These are phyloP conservation scores for Oscheius sp. DNA, from an alignment of 2,888 invertebrate species.

Conservation along the genomic window DNA sequence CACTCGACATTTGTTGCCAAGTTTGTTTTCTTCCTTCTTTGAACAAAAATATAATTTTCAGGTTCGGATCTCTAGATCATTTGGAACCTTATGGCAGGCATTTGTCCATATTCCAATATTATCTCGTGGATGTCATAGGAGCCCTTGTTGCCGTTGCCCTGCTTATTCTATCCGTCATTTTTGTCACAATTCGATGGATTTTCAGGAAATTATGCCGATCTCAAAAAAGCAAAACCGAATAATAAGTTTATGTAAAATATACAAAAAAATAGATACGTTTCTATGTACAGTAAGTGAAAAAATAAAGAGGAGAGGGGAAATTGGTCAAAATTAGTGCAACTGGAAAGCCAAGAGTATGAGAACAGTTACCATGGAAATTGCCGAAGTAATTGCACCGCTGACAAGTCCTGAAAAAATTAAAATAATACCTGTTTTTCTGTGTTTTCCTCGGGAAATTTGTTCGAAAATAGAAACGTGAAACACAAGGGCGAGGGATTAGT, in stretches of 20 bases:
- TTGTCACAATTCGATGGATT: neutral
- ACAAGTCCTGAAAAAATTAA: too few species aligned
- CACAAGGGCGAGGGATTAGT: too few species aligned
- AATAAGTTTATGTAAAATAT: too few species aligned
- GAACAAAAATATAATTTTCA: neutral
- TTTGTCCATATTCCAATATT: constrained; percentile 23
- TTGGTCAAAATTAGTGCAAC: too few species aligned
- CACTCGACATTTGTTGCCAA: constrained; percentile 26
- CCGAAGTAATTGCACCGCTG: too few species aligned
- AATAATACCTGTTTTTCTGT: too few species aligned
- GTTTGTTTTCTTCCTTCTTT: neutral
- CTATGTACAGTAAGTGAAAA: too few species aligned
- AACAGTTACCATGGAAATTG: too few species aligned
- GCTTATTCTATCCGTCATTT: neutral
- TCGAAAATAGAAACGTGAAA: too few species aligned
- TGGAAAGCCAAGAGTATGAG: too few species aligned
- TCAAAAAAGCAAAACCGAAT: neutral
- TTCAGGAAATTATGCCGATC: neutral
- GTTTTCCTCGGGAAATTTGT: too few species aligned
- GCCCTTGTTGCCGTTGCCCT: neutral
- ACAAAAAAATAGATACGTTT: neutral
- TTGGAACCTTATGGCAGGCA: constrained; percentile 21
- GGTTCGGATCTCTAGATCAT: constrained; percentile 8
- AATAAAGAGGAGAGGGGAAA: too few species aligned
- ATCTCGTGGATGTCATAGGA: constrained; percentile 16